These are phyloP conservation scores for Cyprinella venusta DNA, from an alignment of 2,797 vertebrate species.

Conservation along the genomic window DNA sequence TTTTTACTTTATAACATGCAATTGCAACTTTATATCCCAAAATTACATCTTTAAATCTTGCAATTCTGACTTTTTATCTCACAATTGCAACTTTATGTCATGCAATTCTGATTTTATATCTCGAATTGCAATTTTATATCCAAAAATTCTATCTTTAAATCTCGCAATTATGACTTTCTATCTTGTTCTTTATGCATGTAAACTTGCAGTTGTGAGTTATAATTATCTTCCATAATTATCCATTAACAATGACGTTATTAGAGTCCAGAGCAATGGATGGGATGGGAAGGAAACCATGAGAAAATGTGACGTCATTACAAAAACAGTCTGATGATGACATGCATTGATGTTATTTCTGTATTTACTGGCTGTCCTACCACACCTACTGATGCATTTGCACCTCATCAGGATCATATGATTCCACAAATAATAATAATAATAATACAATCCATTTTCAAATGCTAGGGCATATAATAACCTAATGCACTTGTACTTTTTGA, in stretches of 20 bases:
- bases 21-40: too few relatives aligned
- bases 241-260: neutral
- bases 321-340: neutral
- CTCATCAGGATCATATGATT: neutral
- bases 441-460: neutral
- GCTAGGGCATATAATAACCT: neutral
- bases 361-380: neutral
- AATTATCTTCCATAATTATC: neutral
- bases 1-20: too few relatives aligned
- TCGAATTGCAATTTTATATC: too few relatives aligned
- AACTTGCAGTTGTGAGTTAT: too few relatives aligned
- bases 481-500: neutral
- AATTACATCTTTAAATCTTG: too few relatives aligned
- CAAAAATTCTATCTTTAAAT: too few relatives aligned
- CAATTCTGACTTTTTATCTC: too few relatives aligned
- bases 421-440: neutral
- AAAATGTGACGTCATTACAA: neutral
- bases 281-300: neutral
- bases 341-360: constrained; percentile 4
- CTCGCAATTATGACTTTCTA: too few relatives aligned
- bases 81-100: too few relatives aligned
- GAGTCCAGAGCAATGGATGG: neutral
- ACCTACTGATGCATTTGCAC: constrained; percentile 11
- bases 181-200: too few relatives aligned
- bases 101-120: too few relatives aligned